Base-by-base conservation (phyloP, 2,797 vertebrate species). In the Pseudomugil tenellus region DNA sequence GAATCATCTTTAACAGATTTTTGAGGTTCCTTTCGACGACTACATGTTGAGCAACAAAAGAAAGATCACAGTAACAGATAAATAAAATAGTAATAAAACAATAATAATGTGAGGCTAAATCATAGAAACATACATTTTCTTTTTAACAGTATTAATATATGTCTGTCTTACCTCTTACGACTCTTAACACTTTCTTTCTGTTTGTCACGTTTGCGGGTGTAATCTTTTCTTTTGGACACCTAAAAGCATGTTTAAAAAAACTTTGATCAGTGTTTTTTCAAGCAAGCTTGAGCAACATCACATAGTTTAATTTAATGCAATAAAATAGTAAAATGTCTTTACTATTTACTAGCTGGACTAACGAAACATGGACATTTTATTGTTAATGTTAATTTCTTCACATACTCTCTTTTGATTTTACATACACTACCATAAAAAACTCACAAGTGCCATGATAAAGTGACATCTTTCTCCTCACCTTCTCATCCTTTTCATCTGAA, bases 391-490 rank as follows among this genome's bases (percentile, higher is more conserved):
- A 31, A 49, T 32, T 17, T 9, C 23, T 26, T 21, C 16, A 37
- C 13, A 37, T 16, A 32, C 31, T 32, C 16, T 41, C 3, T 25
- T 21, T 9, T 39, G 21, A 16, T 23, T 58, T 26, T 16, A 26
- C 4, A 23, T 52, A 2, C 16, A 35, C 9, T 19, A 28, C 25
- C 23, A 9, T 2, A 1, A 41, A 10, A 32, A 23, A n/a, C n/a
- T n/a, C 21, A 31, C 28, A 29, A 4, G 35, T 14, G 13, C n/a
- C 16, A 70, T 1, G 0, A 12, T 1, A 49, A 58, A 19, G 2
- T 23, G 5, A 52, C 17, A 13, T 3, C 3, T 35, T 32, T 57
- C 19, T 56, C 58, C 93, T 91, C 88, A 96, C 96, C 92, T 87
- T 81, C 26, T 93, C 86, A 67, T 92, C 86, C 68, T 93, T 88